phyloP scores from a whole-genome alignment of 2,797 vertebrate species.

The Tarsius wallacei region DNA sequence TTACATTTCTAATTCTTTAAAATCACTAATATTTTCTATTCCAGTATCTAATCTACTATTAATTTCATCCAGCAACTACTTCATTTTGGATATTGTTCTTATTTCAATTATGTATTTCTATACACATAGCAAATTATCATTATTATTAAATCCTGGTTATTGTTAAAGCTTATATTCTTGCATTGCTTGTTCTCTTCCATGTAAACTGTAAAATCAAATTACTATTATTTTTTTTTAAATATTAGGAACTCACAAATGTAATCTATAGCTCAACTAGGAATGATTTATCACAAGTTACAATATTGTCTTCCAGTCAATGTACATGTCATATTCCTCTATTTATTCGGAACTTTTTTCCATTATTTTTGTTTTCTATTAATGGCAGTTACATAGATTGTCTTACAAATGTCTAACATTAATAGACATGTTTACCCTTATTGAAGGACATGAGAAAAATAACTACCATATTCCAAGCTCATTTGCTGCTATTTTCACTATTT shows the following conservation, averaged over 20 bases:
- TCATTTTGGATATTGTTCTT: neutral
- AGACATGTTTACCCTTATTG: neutral
- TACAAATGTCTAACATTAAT: neutral
- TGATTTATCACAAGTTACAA: neutral
- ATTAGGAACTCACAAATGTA: neutral
- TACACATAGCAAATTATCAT: neutral
- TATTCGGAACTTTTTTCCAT: neutral
- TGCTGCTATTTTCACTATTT: neutral
- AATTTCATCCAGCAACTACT: neutral
- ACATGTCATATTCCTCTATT: neutral
- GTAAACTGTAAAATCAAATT: neutral
- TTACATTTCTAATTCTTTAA: neutral
- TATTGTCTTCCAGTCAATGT: neutral
- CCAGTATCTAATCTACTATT: neutral
- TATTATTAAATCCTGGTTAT: neutral
- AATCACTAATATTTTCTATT: neutral
- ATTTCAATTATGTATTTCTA: neutral
- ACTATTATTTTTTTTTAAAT: neutral
- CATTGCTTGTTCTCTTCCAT: neutral
- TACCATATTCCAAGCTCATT: neutral
- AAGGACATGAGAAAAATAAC: neutral
- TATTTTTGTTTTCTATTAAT: neutral
- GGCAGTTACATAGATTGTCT: neutral
- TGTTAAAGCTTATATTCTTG: neutral
- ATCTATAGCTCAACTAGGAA: neutral